Evolutionary conservation across 35 echinoderm and acorn worm species (phyloP).

Genomic region (Diadema setosum): DNA sequence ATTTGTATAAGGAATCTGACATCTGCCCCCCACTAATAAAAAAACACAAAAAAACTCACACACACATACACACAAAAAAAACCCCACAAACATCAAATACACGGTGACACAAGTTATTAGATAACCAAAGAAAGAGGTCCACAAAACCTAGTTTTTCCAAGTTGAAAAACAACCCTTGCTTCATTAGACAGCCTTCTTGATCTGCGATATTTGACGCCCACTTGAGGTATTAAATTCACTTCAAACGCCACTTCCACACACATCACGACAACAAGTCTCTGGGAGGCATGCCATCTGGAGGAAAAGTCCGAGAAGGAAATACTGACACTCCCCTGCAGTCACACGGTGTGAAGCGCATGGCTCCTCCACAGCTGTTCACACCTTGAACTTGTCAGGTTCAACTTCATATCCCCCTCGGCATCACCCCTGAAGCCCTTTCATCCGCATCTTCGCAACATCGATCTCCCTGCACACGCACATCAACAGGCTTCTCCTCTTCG

Average conservation of each 20-base stretch:
- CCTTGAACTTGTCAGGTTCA: neutral
- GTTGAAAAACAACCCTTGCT: no score
- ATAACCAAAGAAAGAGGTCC: no score
- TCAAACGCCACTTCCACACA: neutral
- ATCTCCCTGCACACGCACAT: neutral
- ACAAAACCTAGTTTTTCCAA: no score
- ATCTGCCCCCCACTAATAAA: no score
- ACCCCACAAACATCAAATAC: no score
- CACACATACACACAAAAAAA: no score
- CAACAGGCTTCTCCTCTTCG: slow-evolving; percentile 1
- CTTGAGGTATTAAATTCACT: neutral
- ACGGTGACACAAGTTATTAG: no score
- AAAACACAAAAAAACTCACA: no score
- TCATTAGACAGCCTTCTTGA: no score
- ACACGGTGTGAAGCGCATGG: neutral
- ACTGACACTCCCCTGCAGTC: neutral
- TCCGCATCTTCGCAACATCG: neutral
- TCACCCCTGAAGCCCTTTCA: neutral
- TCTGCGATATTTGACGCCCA: neutral
- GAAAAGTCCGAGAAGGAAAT: neutral
- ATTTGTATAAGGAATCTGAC: no score
- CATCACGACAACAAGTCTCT: neutral
- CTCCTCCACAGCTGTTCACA: neutral
- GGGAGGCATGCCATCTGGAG: neutral
- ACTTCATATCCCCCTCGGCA: neutral